Evolutionary conservation across 2,888 invertebrate genomes (phyloP), one percentile per base, ranked within the genome.

Genomic region (Agrilus biguttatus): DNA sequence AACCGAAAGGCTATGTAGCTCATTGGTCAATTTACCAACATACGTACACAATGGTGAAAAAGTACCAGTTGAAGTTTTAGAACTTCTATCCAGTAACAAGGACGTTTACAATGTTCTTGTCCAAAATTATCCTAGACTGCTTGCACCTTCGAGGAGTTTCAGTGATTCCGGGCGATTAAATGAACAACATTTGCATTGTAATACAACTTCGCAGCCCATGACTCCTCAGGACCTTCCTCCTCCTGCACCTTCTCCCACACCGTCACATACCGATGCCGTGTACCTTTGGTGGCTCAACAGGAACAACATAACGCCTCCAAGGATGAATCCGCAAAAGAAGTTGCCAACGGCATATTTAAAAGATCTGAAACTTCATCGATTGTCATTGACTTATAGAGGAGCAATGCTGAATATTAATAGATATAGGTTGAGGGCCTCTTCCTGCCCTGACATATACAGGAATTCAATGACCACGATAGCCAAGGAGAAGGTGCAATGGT

Each of bases 381-480:
- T 84, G 56, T 85, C 85, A 37, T 69, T 89, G 42, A 87, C 87
- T 2, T 87, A 88, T 57, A 72, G 88, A 47, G 87, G 87, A 17
- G 88, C 88, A 1, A 87, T 88, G 83, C 67, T 88, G 44, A 86
- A 87, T 61, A 83, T 88, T 54, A 84, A 80, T 56, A 69, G 85
- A 39, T 87, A 87, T 63, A 71, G 85, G 38, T 69, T 88, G 40
- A 70, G 86, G 48, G 88, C 90, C 0, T 87, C 85, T 10, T 90
- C 90, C 44, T 91, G 91, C 59, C 91, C 92, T 1, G 89, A 92
- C 63, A 87, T 92, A 58, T 87, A 85, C 61, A 72, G 85, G 50
- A 86, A 86, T 62, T 84, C 85, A 1, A 85, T 86, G 81, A 83
- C 83, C 1, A 85, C 85, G 47, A 84, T 85, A 52, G 82, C 83